Conservation (phyloP, 2,797 vertebrate species). For the Enteromius unitaeniatus region DNA sequence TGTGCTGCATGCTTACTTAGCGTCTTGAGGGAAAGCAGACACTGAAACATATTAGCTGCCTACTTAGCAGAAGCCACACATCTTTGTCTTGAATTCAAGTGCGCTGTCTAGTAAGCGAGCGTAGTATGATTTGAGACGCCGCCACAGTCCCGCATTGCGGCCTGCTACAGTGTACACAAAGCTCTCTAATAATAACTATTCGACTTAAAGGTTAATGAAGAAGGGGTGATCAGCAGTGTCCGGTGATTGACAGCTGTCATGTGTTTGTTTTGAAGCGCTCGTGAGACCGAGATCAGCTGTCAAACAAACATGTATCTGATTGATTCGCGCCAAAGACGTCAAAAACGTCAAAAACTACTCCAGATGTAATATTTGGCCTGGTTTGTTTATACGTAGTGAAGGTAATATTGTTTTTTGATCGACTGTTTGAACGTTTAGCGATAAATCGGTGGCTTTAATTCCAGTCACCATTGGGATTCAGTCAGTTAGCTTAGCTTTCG, state of each 20-base stretch:
- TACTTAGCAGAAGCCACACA: background rate
- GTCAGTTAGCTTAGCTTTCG: slow-evolving; percentile 33
- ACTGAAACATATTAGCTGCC: background rate
- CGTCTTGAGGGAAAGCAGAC: background rate
- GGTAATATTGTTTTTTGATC: background rate
- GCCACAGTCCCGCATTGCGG: slow-evolving; percentile 66
- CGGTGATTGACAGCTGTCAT: slow-evolving; percentile 21
- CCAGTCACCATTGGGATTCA: background rate
- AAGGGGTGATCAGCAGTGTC: background rate
- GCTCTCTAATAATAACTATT: background rate
- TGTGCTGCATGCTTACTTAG: background rate
- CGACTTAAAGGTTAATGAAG: background rate
- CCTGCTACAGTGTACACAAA: slow-evolving; percentile 56
- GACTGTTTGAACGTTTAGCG: background rate
- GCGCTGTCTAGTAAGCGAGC: slow-evolving; percentile 10
- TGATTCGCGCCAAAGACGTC: slow-evolving; percentile 14
- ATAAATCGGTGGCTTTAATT: background rate
- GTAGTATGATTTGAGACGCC: background rate
- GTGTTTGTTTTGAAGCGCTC: slow-evolving; percentile 1
- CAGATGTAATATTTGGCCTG: background rate
- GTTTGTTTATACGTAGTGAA: background rate
- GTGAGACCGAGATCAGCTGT: slow-evolving; percentile 19
- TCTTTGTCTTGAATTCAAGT: background rate
- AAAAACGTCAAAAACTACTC: background rate
- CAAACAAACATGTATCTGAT: slow-evolving; percentile 7